phyloP scores from a whole-genome alignment of 1,140 invertebrate genomes.

The Bicyclus anynana region DNA sequence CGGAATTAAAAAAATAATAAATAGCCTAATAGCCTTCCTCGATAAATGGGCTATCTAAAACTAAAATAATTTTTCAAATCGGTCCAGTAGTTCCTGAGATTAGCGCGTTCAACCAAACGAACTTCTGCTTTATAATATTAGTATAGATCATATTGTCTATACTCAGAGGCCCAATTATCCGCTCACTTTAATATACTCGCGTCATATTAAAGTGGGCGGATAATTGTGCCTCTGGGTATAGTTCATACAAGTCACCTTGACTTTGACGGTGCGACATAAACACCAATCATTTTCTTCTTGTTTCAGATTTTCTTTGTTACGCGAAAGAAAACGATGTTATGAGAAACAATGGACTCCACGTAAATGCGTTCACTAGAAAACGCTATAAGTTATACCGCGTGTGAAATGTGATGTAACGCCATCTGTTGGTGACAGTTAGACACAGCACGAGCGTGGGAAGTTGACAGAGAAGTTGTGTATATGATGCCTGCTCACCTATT shows the following conservation, averaged over 20 bases:
- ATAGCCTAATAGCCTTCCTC: no score
- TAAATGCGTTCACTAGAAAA: slow-evolving; percentile 29
- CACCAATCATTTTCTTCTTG: slow-evolving; percentile 29
- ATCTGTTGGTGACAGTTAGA: slow-evolving; percentile 22
- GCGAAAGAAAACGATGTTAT: slow-evolving; percentile 42
- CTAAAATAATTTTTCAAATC: background rate
- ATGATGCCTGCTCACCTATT: no score
- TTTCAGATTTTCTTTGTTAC: slow-evolving; percentile 52
- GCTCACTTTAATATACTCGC: no score
- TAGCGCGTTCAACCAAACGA: background rate
- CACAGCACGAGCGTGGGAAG: slow-evolving; percentile 1
- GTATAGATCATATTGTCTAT: no score
- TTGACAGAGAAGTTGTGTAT: no score
- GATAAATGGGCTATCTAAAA: background rate
- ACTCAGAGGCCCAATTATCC: no score
- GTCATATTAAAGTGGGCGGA: no score
- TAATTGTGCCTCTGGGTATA: no score
- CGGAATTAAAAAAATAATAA: no score
- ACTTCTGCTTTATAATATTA: no score
- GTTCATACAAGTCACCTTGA: slow-evolving; percentile 2
- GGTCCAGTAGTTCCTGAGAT: slow-evolving; percentile 5
- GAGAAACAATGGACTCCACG: slow-evolving; percentile 33
- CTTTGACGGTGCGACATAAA: background rate
- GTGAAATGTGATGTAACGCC: slow-evolving; percentile 34
- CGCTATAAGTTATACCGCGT: slow-evolving; percentile 13